Base-by-base conservation (phyloP, 2,797 vertebrate genomes). In the Limnodromus scolopaceus region DNA sequence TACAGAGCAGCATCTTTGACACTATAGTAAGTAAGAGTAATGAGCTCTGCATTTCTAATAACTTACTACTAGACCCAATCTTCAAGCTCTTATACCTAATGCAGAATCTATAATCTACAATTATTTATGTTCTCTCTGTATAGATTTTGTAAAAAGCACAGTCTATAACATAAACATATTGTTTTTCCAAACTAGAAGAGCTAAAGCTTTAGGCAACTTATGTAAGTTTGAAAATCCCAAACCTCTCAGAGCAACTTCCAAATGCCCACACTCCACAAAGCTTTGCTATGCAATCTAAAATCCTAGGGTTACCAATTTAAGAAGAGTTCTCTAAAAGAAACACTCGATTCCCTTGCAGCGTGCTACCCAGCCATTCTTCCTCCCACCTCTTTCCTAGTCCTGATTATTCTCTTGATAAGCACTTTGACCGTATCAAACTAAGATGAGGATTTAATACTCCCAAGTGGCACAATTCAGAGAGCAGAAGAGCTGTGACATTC, bases 1-100 rank as follows among this genome's bases (percentile, higher is more conserved):
- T 3, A 11, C 0, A 25, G 12, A 11, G 0, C 16, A 10, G 18
- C 24, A 77, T 38, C 84, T 92, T 23, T 55, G 57, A 46, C 32
- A 34, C 9, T 10, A 38, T 1, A 6, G 13, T 48, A 82, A 78
- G 58, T 6, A 34, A 45, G 8, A 53, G 9, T 17, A 80, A 57
- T 6, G 5, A 93, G 13, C 24, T 70, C 38, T 68, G 0, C 14
- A 48, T 24, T 76, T 46, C 58, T 45, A 24, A 16, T 18, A 55
- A 63, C 5, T 68, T n/a, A 76, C 6, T 41, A 30, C 18, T 51
- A 85, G 60, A 28, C 8, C 16, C 46, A 46, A 58, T 16, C 53
- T 58, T 24, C 63, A 89, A 71, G 7, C 8, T 61, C 34, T 79
- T 32, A 54, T 7, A 68, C 6, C 13, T 45, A 12, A 70, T 15